Conservation (phyloP, 1,140 invertebrate species). For the Apis dorsata region DNA sequence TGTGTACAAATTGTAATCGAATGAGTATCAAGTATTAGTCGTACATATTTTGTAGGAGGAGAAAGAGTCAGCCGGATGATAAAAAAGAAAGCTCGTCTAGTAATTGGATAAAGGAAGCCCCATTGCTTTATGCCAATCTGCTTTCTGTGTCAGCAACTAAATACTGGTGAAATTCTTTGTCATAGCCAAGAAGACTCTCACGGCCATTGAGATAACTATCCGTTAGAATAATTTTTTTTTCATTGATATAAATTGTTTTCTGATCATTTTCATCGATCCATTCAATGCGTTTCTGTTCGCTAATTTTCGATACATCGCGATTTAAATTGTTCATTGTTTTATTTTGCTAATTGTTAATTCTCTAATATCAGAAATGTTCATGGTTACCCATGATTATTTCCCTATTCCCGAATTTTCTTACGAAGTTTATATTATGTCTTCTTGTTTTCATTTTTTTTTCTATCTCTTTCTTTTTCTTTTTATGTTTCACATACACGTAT, state of each 20-base stretch:
- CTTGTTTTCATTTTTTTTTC: background rate
- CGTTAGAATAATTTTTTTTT: constrained; percentile 24
- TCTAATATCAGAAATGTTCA: background rate
- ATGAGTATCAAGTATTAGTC: constrained; percentile 18
- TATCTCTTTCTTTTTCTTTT: background rate
- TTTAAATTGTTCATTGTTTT: constrained; percentile 28
- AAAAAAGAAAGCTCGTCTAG: constrained; percentile 65
- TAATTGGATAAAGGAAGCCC: constrained; percentile 77
- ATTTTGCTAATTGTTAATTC: background rate
- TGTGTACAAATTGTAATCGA: background rate
- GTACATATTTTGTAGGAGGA: constrained; percentile 36
- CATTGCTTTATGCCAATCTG: constrained; percentile 50
- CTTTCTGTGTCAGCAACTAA: constrained; percentile 68
- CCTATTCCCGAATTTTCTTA: background rate
- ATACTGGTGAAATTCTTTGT: constrained; percentile 36
- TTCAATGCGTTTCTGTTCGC: background rate
- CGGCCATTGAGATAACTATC: constrained; percentile 15
- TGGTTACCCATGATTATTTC: background rate
- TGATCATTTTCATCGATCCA: constrained; percentile 2
- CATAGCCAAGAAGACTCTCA: constrained; percentile 39
- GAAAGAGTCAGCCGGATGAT: constrained; percentile 23
- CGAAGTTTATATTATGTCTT: background rate
- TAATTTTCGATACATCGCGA: background rate
- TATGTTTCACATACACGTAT: too few relatives aligned
- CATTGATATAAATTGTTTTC: constrained; percentile 37